Evolutionary conservation across 2,888 invertebrate species (phyloP), one percentile per base, ranked within the genome.

Genomic region (Archips xylosteana): DNA sequence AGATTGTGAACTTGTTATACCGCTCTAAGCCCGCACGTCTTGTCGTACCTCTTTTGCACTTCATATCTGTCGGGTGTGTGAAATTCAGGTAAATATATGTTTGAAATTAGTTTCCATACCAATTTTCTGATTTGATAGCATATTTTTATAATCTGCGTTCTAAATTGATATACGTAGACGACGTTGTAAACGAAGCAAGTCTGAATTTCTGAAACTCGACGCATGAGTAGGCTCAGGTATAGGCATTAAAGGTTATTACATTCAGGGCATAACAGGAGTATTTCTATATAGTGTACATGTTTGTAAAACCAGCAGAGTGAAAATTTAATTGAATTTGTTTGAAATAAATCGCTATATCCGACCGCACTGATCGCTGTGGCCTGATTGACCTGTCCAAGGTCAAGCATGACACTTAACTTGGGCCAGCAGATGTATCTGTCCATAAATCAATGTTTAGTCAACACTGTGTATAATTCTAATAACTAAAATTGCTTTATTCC

Each of bases 1-100:
- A 80, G 83, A 83, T 86, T 84, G 77, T 79, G 79, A 78, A 80
- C 80, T 84, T 81, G 78, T 81, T 78, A 79, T 76, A 78, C 68
- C 75, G 59, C 66, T 70, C 75, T 70, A 59, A 57, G 63, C 59
- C 62, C 49, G 71, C 71, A 57, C 74, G 74, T 70, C 74, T 74
- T 65, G 54, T 42, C 59, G 49, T 54, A 59, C 62, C 61, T 65
- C 70, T 74, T 70, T 23, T 65, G 74, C 74, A 51, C 66, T 74
- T 63, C 63, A 34, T 34, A 74, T 74, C 69, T 74, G 69, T 74
- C 65, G 74, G 70, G 74, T 74, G 70, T 74, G 61, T 74, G 54
- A 71, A 74, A 49, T 42, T 12, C 57, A 62, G 62, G 69, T 54
- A 66, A 65, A 76, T 76, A 51, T 70, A 60, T 59, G 71, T 64